These are phyloP conservation scores for Heliocidaris erythrogramma DNA, from an alignment of 35 echinoderm and acorn worm species.

Conservation along the genomic window DNA sequence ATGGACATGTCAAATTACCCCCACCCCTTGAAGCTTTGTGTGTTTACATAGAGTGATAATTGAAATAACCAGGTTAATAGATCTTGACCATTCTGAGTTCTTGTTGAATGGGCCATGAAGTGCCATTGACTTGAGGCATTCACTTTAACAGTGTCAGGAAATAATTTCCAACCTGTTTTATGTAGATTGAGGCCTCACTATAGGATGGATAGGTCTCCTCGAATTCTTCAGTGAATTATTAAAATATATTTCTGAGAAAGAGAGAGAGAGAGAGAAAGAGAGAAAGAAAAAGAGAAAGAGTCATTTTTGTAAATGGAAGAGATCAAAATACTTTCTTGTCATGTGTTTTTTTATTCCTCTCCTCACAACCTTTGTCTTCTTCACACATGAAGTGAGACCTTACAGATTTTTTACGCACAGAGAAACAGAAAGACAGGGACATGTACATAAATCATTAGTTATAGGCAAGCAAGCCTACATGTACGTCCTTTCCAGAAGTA, in stretches of 20 bases:
- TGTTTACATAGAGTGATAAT: background rate
- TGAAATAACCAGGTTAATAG: background rate
- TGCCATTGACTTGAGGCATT: background rate
- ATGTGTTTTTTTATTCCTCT: background rate
- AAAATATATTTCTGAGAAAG: background rate
- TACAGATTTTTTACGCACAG: background rate
- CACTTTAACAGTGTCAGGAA: background rate
- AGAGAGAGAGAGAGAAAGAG: background rate
- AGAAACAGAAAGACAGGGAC: background rate
- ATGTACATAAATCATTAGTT: too few relatives aligned
- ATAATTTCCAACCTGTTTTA: background rate
- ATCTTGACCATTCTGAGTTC: background rate
- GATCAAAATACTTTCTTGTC: background rate
- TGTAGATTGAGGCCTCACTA: background rate
- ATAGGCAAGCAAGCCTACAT: background rate
- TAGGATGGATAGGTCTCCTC: too few relatives aligned
- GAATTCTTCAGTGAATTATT: too few relatives aligned
- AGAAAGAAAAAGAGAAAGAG: background rate
- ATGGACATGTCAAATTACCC: constrained; percentile 9
- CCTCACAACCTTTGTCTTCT: background rate
- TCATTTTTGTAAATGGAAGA: background rate
- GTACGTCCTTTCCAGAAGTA: too few relatives aligned
- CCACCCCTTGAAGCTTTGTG: background rate
- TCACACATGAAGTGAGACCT: background rate
- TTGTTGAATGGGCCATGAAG: background rate